Conservation (phyloP, 2,113 vertebrate genomes). For the Lepisosteus osseus region DNA sequence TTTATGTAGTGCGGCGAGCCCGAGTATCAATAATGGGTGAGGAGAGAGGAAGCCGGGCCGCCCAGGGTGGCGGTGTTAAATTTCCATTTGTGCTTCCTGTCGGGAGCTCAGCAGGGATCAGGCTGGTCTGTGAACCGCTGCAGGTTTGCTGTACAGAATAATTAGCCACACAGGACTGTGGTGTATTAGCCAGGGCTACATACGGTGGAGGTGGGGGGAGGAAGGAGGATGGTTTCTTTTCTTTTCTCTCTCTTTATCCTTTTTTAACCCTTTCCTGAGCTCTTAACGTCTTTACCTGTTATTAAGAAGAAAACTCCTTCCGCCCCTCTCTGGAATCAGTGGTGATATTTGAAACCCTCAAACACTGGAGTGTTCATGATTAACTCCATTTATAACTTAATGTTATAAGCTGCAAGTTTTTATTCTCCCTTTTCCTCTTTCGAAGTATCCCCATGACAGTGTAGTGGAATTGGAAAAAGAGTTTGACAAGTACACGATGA, state of each 20-base stretch:
- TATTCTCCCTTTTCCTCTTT: too few relatives aligned
- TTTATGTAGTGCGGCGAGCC: conserved; percentile 77
- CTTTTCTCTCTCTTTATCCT: conserved; percentile 31
- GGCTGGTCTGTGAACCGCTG: conserved; percentile 52
- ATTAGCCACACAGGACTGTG: conserved; percentile 70
- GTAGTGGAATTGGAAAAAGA: too few relatives aligned
- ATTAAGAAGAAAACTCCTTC: too few relatives aligned
- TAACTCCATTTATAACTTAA: too few relatives aligned
- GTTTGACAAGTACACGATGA: too few relatives aligned
- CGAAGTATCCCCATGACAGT: too few relatives aligned
- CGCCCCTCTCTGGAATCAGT: too few relatives aligned
- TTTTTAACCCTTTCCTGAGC: conserved; percentile 23
- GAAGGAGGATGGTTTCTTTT: conserved; percentile 22
- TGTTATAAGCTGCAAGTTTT: too few relatives aligned
- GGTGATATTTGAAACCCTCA: too few relatives aligned
- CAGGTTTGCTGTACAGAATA: conserved; percentile 53
- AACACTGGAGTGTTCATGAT: too few relatives aligned
- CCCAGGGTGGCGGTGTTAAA: conserved; percentile 56
- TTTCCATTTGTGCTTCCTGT: conserved; percentile 52
- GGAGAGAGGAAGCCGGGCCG: conserved; percentile 53
- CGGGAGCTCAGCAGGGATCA: conserved; percentile 56
- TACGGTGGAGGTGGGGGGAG: conserved; percentile 35
- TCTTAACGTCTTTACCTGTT: neutral
- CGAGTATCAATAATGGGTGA: conserved; percentile 69
- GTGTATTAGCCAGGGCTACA: conserved; percentile 58